Evolutionary conservation across 2,113 vertebrate genomes (phyloP).

Genomic region (Physeter macrocephalus): DNA sequence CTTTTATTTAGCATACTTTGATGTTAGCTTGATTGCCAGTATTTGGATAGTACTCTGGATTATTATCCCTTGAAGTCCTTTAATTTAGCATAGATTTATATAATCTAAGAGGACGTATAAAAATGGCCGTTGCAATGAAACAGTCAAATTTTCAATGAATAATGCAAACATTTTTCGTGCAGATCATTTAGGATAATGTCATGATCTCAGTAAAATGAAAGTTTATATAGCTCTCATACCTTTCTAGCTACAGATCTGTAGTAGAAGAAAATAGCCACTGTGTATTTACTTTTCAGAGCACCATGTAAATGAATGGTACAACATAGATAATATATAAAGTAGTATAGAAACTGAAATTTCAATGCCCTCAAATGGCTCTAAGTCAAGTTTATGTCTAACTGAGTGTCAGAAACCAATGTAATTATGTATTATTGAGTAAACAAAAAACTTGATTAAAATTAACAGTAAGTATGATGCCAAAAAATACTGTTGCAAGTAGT

Average conservation of each 20-base stretch:
- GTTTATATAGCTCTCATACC: neutral
- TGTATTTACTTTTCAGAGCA: slow-evolving; percentile 19
- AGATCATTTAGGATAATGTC: slow-evolving; percentile 2
- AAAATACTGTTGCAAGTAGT: neutral
- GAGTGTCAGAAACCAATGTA: neutral
- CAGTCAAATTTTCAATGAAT: neutral
- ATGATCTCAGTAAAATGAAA: slow-evolving; percentile 19
- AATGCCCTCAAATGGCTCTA: neutral
- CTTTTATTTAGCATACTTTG: neutral
- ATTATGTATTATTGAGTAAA: slow-evolving; percentile 1
- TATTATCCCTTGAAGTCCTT: neutral
- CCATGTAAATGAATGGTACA: neutral
- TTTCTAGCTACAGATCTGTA: neutral
- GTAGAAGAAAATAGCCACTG: neutral
- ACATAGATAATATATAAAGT: neutral
- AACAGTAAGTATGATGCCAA: neutral
- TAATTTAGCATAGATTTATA: neutral
- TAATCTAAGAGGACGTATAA: neutral
- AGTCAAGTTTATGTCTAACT: neutral
- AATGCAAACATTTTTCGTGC: neutral
- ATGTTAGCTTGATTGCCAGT: neutral
- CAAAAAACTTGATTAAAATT: neutral
- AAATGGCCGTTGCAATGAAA: neutral
- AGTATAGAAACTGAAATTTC: neutral
- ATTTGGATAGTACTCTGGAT: neutral